Percentiles rank a stretch among this genome's conserved stretches.
These are phyloP conservation scores for Verasper variegatus DNA, from an alignment of 2,113 vertebrate species.

Conservation along the genomic window DNA sequence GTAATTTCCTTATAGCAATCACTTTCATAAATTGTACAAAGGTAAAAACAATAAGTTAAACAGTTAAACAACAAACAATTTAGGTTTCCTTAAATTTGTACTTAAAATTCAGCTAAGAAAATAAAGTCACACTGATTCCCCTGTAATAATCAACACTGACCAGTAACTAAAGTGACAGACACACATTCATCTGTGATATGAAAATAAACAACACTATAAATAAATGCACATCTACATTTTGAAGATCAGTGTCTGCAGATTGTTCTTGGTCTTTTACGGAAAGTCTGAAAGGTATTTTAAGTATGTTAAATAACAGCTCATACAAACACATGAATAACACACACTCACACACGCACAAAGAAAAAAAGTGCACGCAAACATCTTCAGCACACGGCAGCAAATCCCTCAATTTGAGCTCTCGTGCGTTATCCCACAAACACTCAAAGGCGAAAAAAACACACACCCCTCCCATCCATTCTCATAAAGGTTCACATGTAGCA, in stretches of 20 bases:
- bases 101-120: not conserved
- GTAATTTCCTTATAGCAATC: too few relatives aligned
- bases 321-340: not conserved
- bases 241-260: too few relatives aligned
- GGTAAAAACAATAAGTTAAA: too few relatives aligned
- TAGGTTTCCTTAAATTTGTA: too few relatives aligned
- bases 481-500: slow-evolving; percentile 38
- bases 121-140: not conserved
- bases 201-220: too few relatives aligned
- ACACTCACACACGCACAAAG: not conserved
- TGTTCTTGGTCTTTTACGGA: too few relatives aligned
- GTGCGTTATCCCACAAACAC: slow-evolving; percentile 22
- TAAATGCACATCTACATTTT: too few relatives aligned
- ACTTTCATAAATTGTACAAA: too few relatives aligned
- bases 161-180: too few relatives aligned
- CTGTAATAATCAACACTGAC: not conserved
- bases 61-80: too few relatives aligned
- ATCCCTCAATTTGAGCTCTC: slow-evolving; percentile 10
- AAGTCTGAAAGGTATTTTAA: too few relatives aligned
- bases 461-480: slow-evolving; percentile 54
- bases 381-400: not conserved
- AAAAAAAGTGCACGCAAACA: slow-evolving; percentile 12
- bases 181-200: too few relatives aligned
- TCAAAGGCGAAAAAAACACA: slow-evolving; percentile 14
- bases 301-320: not conserved